These are phyloP conservation scores for Addax nasomaculatus DNA, from an alignment of 2,113 vertebrate species.

Conservation along the genomic window DNA sequence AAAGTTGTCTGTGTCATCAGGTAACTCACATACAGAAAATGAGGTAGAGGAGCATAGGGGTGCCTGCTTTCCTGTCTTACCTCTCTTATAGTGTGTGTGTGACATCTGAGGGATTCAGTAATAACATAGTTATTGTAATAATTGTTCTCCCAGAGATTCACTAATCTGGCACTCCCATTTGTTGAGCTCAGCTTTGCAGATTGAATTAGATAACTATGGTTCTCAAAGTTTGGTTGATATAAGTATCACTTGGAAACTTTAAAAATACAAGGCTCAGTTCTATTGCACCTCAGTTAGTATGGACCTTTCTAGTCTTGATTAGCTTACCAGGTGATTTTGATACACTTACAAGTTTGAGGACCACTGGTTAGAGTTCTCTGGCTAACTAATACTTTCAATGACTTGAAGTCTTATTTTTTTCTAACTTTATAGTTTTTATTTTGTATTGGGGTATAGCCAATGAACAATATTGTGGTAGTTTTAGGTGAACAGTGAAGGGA, in stretches of 20 bases:
- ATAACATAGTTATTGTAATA: not conserved
- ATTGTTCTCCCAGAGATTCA: not conserved
- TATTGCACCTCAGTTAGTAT: not conserved
- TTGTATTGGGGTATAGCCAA: not conserved
- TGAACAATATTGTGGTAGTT: not conserved
- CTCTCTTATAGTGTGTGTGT: not conserved
- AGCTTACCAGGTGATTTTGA: not conserved
- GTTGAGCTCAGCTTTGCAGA: not conserved
- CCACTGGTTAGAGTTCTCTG: not conserved
- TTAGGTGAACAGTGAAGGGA: not conserved
- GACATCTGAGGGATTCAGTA: not conserved
- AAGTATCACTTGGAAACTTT: not conserved
- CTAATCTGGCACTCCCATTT: not conserved
- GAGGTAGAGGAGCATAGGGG: not conserved
- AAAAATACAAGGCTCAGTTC: not conserved
- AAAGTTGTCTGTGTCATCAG: not conserved
- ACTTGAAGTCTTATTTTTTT: not conserved
- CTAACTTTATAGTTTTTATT: not conserved
- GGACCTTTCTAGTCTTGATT: not conserved
- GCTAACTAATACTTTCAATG: not conserved
- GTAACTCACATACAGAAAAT: not conserved
- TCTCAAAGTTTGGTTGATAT: not conserved
- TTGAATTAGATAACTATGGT: not conserved
- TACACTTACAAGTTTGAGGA: not conserved
- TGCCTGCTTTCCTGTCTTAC: not conserved